Evolutionary conservation across 2,888 invertebrate species (phyloP).

Genomic region (Lottia gigantea): DNA sequence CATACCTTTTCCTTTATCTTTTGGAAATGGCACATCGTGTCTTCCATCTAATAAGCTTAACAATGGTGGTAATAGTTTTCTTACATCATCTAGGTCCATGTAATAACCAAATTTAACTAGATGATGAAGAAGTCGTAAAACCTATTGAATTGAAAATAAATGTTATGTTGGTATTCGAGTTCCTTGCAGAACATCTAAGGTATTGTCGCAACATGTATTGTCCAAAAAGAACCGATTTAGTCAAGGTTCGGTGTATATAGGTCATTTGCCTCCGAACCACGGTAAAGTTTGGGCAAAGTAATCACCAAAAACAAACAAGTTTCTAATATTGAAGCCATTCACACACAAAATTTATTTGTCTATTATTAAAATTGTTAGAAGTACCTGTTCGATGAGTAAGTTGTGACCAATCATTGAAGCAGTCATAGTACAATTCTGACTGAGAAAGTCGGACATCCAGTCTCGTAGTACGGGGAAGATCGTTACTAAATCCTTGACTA

Average conservation of each 20-base stretch:
- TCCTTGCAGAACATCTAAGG: not conserved
- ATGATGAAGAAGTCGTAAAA: constrained; percentile 62
- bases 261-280: too few relatives aligned
- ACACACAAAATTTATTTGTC: too few relatives aligned
- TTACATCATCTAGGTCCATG: constrained; percentile 64
- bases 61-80: constrained; percentile 62
- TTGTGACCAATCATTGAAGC: constrained; percentile 64
- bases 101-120: constrained; percentile 68
- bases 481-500: constrained; percentile 63
- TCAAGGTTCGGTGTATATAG: too few relatives aligned
- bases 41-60: constrained; percentile 65
- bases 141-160: constrained; percentile 42
- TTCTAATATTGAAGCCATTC: too few relatives aligned
- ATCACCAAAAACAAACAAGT: too few relatives aligned
- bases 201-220: not conserved
- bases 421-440: constrained; percentile 61
- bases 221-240: too few relatives aligned
- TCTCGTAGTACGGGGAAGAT: constrained; percentile 65
- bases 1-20: constrained; percentile 56
- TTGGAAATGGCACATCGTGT: constrained; percentile 66
- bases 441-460: constrained; percentile 65
- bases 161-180: not conserved
- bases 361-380: too few relatives aligned
- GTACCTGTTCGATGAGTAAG: constrained; percentile 64
- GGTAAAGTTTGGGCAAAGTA: too few relatives aligned